Base-by-base conservation (phyloP, 37 sponge, comb jelly and placozoan species). In the Chondrilla cf. caribensis region DNA sequence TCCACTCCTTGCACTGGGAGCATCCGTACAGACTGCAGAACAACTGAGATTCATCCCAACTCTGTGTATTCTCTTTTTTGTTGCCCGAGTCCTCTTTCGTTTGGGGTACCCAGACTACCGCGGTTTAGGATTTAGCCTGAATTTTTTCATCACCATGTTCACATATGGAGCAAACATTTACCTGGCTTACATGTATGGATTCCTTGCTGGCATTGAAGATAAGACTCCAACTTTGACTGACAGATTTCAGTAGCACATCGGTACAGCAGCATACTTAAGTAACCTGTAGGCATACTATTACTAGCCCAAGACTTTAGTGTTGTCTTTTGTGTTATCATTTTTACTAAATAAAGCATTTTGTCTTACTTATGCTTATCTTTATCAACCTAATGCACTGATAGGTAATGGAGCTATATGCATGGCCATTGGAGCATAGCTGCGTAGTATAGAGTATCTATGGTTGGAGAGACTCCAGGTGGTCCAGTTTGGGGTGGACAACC, bases 11-110 rank as follows among this genome's bases (percentile, higher is more conserved):
- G 60, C 79, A 0, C 67, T 84, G 0, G 83, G 62, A 17, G 81
- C 83, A 1, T 78, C 54, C n/a, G 51, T 81, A 25, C 82, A 91
- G 17, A 68, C 79, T 6, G 19, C 85, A 2, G 62, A 79, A 2
- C 85, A 84, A 55, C 84, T 87, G 91, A 87, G 81, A 78, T 28
- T 87, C 11, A 82, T 91, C 43, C 88, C 87, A 43, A 41, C 87
- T 44, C 77, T 71, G 60, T 38, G 80, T 28, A 6, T 75, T 2
- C 51, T 29, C 0, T 90, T 83, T 38, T 54, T 86, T 24, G 36
- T 81, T 38, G 87, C 87, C 29, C 80, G 91, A 2, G 36, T 91
- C 14, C 51, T 84, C 41, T 91, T 91, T 65, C 54, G 26, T 8
- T 64, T 87, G 58, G 88, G 91, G 3, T 91, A 91, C 57, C 88